Base-by-base conservation (phyloP, 2,888 invertebrate species). In the Deilephila porcellus region DNA sequence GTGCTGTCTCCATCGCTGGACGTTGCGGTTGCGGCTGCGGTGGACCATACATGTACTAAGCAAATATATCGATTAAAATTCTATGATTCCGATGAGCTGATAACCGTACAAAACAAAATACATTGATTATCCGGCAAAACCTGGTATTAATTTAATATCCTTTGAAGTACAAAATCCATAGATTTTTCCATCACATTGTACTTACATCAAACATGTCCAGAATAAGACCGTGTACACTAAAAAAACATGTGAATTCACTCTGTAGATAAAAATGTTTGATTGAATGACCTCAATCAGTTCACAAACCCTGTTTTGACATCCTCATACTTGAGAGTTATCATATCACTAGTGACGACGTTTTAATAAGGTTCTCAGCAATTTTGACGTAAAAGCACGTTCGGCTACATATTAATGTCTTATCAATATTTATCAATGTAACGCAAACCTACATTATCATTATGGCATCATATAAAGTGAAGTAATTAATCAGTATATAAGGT, bases 401-500 rank as follows among this genome's bases (percentile, higher is more conserved):
- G 25, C 25, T 20, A 29, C 67, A 20, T 34, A 8, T 56, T 72
- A 5, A 3, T 64, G n/a, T 20, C 37, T 56, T 64, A 72, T 63
- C 20, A 34, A 25, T 5, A 14, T 29, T 63, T 63, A 63, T 34
- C 34, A 34, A 34, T 63, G 72, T 73, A 34, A 64, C 59, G 64
- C 29, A 59, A 73, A 73, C 72, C 59, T 45, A 67, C 19, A 37
- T 73, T 67, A 60, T 59, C 59, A 56, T 59, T n/a, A 37, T 73
- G 52, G 70, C 63, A 45, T 70, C 25, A 74, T 70, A 20, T 37
- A 11, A 72, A 7, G 62, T 71, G 19, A 59, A n/a, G 72, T n/a
- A 72, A 76, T 34, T 72, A 53, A 71, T 45, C 37, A 25, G 34
- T 79, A 79, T 77, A 79, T 67, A 75, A 75, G 32, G 32, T 59